phyloP scores from a whole-genome alignment of 1,140 invertebrate genomes.

The Stegodyphus dumicola region DNA sequence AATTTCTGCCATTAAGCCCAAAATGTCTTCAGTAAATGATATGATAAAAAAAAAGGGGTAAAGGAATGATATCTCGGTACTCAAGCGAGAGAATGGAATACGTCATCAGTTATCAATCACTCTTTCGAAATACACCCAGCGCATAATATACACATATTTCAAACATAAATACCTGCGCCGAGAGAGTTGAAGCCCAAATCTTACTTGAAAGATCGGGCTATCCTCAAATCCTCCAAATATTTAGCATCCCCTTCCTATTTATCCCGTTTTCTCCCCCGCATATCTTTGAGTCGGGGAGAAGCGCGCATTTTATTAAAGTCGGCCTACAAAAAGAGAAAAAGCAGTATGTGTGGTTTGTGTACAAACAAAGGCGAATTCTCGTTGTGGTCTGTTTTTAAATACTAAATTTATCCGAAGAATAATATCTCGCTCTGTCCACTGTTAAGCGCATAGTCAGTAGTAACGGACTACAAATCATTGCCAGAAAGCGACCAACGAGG shows the following conservation, averaged over 20 bases:
- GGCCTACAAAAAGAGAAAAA: constrained; percentile 3
- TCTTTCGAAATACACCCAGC: not conserved
- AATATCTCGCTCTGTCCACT: constrained; percentile 50
- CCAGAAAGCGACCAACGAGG: constrained; percentile 54
- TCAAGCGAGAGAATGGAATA: not conserved
- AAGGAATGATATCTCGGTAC: not conserved
- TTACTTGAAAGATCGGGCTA: constrained; percentile 54
- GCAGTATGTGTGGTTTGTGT: not conserved
- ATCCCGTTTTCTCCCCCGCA: not conserved
- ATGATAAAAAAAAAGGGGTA: not conserved
- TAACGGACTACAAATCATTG: constrained; percentile 57
- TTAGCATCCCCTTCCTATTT: constrained; percentile 31
- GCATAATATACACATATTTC: constrained; percentile 53
- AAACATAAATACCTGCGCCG: constrained; percentile 33
- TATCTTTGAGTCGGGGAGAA: no score
- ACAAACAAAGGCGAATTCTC: not conserved
- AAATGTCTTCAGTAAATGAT: no score
- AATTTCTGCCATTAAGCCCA: no score
- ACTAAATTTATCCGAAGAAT: constrained; percentile 13
- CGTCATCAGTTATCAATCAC: not conserved
- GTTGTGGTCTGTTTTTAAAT: constrained; percentile 38
- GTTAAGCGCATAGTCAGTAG: constrained; percentile 44
- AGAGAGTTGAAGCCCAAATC: constrained; percentile 18
- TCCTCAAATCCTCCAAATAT: constrained; percentile 50
- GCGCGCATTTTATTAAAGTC: not conserved